Base-by-base conservation (phyloP, 2,797 vertebrate genomes). In the Linurgus olivaceus region DNA sequence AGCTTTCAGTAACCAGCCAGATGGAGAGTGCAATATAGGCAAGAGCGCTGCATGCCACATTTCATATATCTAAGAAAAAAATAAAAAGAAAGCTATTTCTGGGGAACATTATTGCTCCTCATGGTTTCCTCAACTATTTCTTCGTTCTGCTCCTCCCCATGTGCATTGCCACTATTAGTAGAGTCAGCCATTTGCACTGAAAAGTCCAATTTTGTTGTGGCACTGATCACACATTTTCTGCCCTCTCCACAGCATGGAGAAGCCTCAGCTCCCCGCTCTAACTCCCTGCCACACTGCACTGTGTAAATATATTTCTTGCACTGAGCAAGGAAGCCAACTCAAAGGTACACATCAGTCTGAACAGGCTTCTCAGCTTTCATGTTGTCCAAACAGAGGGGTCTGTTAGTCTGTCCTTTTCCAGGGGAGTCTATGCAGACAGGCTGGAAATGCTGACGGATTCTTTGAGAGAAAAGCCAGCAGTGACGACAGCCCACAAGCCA, bases 11-110 rank as follows among this genome's bases (percentile, higher is more conserved):
- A 96, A 94, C 91, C 90, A 94, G 82, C 82, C 95, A 97, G 94
- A 96, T 97, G 95, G 94, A 95, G 95, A 95, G 95, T 44, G 86
- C 92, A 96, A 96, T 94, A 89, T 82, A 96, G 85, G 83, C 94
- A 96, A 80, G 72, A 93, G 35, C 45, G 38, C 78, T 50, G 78
- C 61, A 85, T 26, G 82, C 75, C 21, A 62, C 90, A 70, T 90
- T 95, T 93, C 90, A 92, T 57, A 50, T 50, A 73, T 51, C 82
- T 77, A 87, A 78, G 21, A 31, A 35, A 57, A 31, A 83, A 54
- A 33, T 11, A 35, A 54, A 86, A 52, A 77, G 63, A 18, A 61
- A 48, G 61, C 78, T 88, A 25, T 70, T 95, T 92, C 70, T 86
- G 68, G 62, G 45, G 38, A 83, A 61, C 7, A 1, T 67, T 89